phyloP scores from a whole-genome alignment of 2,113 vertebrate species.

The Petromus typicus region DNA sequence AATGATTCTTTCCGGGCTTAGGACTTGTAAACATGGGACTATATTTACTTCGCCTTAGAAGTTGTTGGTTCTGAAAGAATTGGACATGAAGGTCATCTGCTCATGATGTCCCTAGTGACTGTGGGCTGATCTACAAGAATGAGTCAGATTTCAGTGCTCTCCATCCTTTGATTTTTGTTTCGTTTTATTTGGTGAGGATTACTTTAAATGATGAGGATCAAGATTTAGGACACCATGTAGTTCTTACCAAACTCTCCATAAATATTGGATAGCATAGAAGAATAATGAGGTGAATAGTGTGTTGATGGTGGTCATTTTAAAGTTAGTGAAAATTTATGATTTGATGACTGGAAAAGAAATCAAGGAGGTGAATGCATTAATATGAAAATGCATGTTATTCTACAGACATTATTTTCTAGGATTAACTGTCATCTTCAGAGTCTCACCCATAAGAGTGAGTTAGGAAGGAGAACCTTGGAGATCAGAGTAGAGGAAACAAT shows the following conservation, averaged over 20 bases:
- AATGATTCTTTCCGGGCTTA: not conserved
- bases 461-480: not conserved
- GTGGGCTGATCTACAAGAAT: not conserved
- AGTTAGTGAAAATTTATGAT: not conserved
- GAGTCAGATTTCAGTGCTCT: not conserved
- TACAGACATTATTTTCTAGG: not conserved
- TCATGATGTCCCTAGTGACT: not conserved
- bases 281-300: not conserved
- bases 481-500: not conserved
- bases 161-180: not conserved
- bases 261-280: not conserved
- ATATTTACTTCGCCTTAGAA: not conserved
- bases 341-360: not conserved
- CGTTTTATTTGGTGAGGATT: not conserved
- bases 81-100: not conserved
- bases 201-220: not conserved
- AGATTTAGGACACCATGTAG: not conserved
- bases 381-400: not conserved
- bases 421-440: not conserved
- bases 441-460: not conserved
- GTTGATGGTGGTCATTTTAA: not conserved
- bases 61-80: not conserved
- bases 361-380: not conserved
- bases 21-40: not conserved
- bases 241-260: not conserved